Base-by-base conservation (phyloP, 2,888 invertebrate genomes). In the Lasioglossum morio region DNA sequence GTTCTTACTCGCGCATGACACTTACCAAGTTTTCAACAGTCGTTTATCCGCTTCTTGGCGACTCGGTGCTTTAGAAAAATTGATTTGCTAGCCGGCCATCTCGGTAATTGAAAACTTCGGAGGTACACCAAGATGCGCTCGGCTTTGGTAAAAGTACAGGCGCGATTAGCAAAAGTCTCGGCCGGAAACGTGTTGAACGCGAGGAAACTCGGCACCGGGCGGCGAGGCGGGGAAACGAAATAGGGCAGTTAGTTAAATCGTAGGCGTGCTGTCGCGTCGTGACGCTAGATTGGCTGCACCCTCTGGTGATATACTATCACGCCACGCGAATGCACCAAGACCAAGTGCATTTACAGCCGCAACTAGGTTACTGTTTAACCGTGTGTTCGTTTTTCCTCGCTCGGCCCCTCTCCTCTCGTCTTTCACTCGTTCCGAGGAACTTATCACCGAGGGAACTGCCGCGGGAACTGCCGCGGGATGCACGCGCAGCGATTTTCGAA, bases 291-390 rank as follows among this genome's bases (percentile, higher is more conserved):
- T 79, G 79, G 84, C 40, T 69, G 69, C 53, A n/a, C 70, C 74
- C 84, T 77, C 70, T n/a, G 70, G 60, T 85, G 84, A 85, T 63
- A 77, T 48, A 84, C 43, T 16, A 73, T 57, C 37, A 43, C 74
- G 73, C 30, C 73, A 34, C 48, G 74, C 74, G 69, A 84, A 77
- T 84, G 79, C 84, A 74, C 34, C 60, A 53, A 30, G 57, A 14
- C 30, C 30, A 4, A n/a, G 48, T 53, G 78, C 63, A 79, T 79
- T 84, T 84, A 73, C 79, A 85, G 79, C 48, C 69, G 72, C 73
- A 84, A 84, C 30, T 74, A 46, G 84, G 76, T 84, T 81, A 74
- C 37, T 77, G 81, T 48, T 84, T 70, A 79, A 84, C 4, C 78
- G 60, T 75, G 75, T 72, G 40, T 34, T 60, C 66, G 23, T 37